Base-by-base conservation (phyloP, 2,888 invertebrate species). In the Xylocampa areola region DNA sequence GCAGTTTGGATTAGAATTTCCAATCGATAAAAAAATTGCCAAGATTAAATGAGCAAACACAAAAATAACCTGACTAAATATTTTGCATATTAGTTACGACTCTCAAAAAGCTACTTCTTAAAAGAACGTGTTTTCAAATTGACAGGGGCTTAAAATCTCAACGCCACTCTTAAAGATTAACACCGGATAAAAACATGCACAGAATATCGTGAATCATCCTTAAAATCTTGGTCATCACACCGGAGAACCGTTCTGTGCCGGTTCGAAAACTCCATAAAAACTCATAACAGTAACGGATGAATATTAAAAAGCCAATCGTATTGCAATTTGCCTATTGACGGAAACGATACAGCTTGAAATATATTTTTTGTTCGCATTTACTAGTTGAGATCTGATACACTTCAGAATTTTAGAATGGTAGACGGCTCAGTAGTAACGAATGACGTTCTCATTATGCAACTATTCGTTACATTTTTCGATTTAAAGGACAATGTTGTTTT, bases 221-320 rank as follows among this genome's bases (percentile, higher is more conserved):
- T 27, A 49, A 64, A 61, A 59, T 52, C 21, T 58, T 74, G 61
- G 58, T 35, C 67, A 52, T 45, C 40, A 52, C 27, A 57, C 44
- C 51, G 33, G 13, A 72, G 41, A 58, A 75, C 76, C 54, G 66
- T 73, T 63, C 25, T 32, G 37, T 49, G 29, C 44, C 52, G 37
- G 36, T 62, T 75, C 35, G 39, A 30, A 68, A 60, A 57, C 19
- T 49, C 50, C 39, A 58, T 62, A 65, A 68, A 73, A 58, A 68
- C 30, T 57, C 58, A 75, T 71, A 71, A 71, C 65, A 53, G 53
- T 72, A 62, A 66, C 37, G 16, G 50, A 62, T 60, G 54, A 62
- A 57, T 65, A 73, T 72, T 68, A 55, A 64, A 49, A 53, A 65
- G 43, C 16, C 47, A 44, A 50, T 62, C 36, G 36, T 59, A 30